Conservation (phyloP, 2,888 invertebrate genomes). For the Ctenicera cuprea region DNA sequence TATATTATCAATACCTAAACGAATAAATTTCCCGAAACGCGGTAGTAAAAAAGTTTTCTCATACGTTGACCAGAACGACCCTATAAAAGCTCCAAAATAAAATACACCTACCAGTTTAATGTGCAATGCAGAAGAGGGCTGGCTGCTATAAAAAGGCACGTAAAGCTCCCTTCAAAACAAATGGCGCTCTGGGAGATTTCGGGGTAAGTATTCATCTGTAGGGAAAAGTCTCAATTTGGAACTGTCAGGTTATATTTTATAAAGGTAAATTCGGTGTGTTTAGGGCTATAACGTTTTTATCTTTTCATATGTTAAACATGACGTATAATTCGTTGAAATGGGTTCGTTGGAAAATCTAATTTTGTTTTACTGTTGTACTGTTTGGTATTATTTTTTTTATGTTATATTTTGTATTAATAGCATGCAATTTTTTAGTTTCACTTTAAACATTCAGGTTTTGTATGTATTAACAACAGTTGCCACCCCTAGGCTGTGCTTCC, state of each 20-base stretch:
- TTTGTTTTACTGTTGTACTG: no score
- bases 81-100: neutral
- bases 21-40: neutral
- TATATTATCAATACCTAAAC: neutral
- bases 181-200: neutral
- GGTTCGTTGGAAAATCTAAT: no score
- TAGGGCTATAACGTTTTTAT: no score
- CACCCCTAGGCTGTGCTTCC: no score
- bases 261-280: no score
- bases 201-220: neutral
- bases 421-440: no score
- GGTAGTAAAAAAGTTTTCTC: neutral
- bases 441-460: no score
- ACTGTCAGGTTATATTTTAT: neutral
- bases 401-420: no score
- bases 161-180: slow-evolving; percentile 1
- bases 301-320: no score
- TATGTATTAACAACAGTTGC: no score
- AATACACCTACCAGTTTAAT: neutral
- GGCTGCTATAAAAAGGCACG: slow-evolving; percentile 6
- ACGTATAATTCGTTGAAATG: no score
- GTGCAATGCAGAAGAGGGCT: slow-evolving; percentile 3
- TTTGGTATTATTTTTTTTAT: no score
- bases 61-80: slow-evolving; percentile 1
- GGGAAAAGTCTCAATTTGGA: neutral